Evolutionary conservation across 2,888 invertebrate species (phyloP).

Genomic region (Belgica antarctica): DNA sequence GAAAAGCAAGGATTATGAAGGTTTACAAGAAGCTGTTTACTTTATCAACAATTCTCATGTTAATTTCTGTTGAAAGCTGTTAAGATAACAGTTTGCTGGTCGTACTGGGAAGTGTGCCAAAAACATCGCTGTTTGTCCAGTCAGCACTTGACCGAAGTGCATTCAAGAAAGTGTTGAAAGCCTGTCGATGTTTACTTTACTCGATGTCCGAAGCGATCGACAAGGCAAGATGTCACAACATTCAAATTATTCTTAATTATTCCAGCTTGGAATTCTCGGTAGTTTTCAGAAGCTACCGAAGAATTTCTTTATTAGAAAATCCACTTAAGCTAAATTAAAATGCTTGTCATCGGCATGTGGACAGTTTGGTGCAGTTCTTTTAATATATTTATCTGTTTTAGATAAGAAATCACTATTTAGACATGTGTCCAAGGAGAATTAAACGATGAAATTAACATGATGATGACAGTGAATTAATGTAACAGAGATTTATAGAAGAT

Average conservation of each 20-base stretch:
- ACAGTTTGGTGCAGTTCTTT: neutral
- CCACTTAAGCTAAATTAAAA: conserved; percentile 32
- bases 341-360: conserved; percentile 16
- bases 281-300: neutral
- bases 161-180: conserved; percentile 8
- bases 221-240: conserved; percentile 38
- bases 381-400: conserved; percentile 2
- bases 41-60: neutral
- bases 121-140: conserved; percentile 23
- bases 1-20: conserved; percentile 9
- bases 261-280: neutral
- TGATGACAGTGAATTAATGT: conserved; percentile 4
- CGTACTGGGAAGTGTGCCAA: conserved; percentile 27
- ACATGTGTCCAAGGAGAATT: conserved; percentile 10
- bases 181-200: neutral
- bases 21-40: conserved; percentile 25
- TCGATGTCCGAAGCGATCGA: neutral
- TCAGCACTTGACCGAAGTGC: conserved; percentile 18
- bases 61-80: neutral
- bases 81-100: neutral
- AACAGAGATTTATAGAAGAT: neutral
- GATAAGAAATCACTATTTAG: neutral
- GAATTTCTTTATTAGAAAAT: conserved; percentile 38
- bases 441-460: conserved; percentile 2
- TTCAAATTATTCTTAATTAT: conserved; percentile 19